phyloP scores from a whole-genome alignment of 2,113 vertebrate genomes.

The Phodopus roborovskii region DNA sequence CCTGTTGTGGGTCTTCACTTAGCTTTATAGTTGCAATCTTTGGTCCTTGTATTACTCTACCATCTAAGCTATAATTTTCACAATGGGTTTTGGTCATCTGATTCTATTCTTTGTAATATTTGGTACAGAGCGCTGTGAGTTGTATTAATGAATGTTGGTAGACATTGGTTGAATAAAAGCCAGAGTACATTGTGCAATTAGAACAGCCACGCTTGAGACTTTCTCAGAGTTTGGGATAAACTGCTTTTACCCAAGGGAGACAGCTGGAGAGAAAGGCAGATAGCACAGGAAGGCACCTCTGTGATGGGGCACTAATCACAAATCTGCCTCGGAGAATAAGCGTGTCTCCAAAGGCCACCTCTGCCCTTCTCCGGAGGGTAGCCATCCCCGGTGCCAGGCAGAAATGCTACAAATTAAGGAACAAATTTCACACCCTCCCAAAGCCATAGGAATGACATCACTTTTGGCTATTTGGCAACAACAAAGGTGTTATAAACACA shows the following conservation, averaged over 20 bases:
- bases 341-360: neutral
- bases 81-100: neutral
- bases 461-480: conserved; percentile 80
- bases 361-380: neutral
- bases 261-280: neutral
- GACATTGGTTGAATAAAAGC: neutral
- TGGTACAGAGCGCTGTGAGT: neutral
- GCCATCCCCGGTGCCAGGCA: neutral
- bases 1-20: neutral
- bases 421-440: conserved; percentile 51
- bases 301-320: neutral
- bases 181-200: neutral
- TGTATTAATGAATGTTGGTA: neutral
- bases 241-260: neutral
- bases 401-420: neutral
- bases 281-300: neutral
- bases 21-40: neutral
- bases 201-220: neutral
- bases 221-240: neutral
- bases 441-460: conserved; percentile 81
- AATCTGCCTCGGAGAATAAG: neutral
- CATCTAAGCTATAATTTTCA: neutral
- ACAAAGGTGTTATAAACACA: conserved; percentile 77
- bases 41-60: neutral
- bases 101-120: neutral